Base-by-base conservation (phyloP, 2,113 vertebrate genomes). In the Bostrychus sinensis region DNA sequence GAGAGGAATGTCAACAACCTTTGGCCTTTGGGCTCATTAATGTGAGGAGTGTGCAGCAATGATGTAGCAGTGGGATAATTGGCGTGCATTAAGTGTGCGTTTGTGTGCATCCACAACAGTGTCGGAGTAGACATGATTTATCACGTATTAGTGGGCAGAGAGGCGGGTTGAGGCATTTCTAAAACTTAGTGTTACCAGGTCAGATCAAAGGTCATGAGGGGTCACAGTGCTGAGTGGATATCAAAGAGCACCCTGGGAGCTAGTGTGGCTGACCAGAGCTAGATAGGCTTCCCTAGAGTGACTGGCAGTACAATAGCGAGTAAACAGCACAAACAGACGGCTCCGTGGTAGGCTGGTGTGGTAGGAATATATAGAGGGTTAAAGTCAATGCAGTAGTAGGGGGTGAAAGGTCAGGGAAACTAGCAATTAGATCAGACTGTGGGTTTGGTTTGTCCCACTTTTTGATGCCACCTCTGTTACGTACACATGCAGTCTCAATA, bases 111-210 rank as follows among this genome's bases (percentile, higher is more conserved):
- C 28, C 55, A 72, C 62, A 76, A 26, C 14, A 16, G 86, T 63
- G 58, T 91, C 88, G 86, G 25, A 14, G 62, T 58, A 56, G 61
- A 71, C 58, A 78, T 94, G 94, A 96, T 95, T 95, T 94, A 95
- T 95, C 89, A 85, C 89, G 68, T 86, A 83, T 90, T 90, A 84
- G 85, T 77, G 41, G 6, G 72, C 56, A 75, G 62, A 75, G 70
- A 68, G 75, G 72, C 66, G 79, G 78, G 69, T 57, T 61, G 58
- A 37, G 57, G 39, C 62, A 70, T 75, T 70, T 72, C 74, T 59
- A 87, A 86, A 72, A 77, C 73, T 69, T 19, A 30, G 57, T 72
- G 80, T 90, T 81, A 66, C 71, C 45, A 59, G 56, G 78, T 86
- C 82, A 67, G 77, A 85, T 84, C 87, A 77, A 26, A 88, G 89